Conservation (phyloP, 2,888 invertebrate species). For the Stenodema calcarata region DNA sequence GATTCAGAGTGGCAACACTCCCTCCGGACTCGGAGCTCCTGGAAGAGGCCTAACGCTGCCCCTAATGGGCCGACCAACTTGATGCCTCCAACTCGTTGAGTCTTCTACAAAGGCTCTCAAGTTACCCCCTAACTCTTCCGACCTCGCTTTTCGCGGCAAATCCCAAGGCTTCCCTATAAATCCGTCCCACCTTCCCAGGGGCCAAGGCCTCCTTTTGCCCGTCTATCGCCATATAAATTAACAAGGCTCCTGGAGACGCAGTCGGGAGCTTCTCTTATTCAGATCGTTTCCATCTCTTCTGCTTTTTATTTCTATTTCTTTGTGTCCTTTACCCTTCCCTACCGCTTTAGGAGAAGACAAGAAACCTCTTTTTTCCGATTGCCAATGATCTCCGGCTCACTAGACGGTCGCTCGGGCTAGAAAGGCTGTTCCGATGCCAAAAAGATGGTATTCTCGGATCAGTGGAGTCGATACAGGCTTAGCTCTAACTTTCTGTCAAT, state of each 20-base stretch:
- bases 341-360: neutral
- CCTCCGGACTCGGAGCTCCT: neutral
- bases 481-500: neutral
- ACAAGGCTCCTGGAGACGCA: neutral
- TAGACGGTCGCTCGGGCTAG: neutral
- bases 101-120: constrained; percentile 26
- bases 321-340: neutral
- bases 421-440: neutral
- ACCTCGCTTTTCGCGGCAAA: constrained; percentile 16
- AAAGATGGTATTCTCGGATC: constrained; percentile 2
- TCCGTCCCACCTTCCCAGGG: constrained; percentile 16
- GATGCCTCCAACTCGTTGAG: neutral
- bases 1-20: constrained; percentile 11
- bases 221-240: constrained; percentile 14
- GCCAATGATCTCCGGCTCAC: neutral
- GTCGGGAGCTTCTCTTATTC: neutral
- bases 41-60: neutral
- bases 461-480: neutral
- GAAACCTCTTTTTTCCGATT: neutral
- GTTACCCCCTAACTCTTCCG: constrained; percentile 25
- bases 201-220: neutral
- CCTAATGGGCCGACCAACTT: constrained; percentile 27
- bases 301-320: neutral
- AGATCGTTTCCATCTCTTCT: neutral
- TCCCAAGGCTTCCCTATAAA: constrained; percentile 42